Evolutionary conservation across 2,888 invertebrate species (phyloP).

Genomic region (Melitaea athalia): DNA sequence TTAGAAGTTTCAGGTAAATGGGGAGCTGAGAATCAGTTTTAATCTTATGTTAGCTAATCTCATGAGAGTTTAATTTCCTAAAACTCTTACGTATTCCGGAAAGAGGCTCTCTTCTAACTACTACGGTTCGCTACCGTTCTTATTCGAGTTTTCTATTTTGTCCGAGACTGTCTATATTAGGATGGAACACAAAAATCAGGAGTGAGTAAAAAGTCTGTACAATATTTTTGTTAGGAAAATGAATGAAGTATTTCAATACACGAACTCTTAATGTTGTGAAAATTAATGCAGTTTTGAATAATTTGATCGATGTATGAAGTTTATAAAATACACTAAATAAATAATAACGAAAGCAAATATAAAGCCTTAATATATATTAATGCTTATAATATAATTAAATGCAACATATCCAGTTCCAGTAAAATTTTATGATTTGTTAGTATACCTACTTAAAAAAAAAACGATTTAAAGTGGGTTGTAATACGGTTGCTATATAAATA

Average conservation of each 20-base stretch:
- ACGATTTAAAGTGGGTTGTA: neutral
- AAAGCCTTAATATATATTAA: too few species aligned
- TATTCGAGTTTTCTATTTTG: conserved; percentile 21
- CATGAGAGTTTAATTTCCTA: conserved; percentile 34
- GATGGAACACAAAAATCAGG: neutral
- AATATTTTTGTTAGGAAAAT: too few species aligned
- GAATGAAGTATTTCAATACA: too few species aligned
- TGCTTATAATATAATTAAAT: too few species aligned
- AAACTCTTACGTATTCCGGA: conserved; percentile 37
- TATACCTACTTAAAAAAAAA: neutral
- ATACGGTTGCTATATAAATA: neutral
- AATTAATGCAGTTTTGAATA: too few species aligned
- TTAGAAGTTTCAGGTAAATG: conserved; percentile 21
- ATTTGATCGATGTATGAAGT: too few species aligned
- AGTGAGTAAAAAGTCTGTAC: too few species aligned
- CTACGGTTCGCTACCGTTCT: conserved; percentile 23
- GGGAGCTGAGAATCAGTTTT: conserved; percentile 25
- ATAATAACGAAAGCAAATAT: too few species aligned
- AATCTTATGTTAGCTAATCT: conserved; percentile 14
- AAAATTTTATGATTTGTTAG: neutral
- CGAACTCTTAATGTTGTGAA: too few species aligned
- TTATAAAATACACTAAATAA: too few species aligned
- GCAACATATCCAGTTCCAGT: too few species aligned
- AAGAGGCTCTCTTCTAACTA: conserved; percentile 28
- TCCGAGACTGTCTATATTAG: conserved; percentile 11